Conservation (phyloP, 2,797 vertebrate species). For the Lagodon rhomboides region DNA sequence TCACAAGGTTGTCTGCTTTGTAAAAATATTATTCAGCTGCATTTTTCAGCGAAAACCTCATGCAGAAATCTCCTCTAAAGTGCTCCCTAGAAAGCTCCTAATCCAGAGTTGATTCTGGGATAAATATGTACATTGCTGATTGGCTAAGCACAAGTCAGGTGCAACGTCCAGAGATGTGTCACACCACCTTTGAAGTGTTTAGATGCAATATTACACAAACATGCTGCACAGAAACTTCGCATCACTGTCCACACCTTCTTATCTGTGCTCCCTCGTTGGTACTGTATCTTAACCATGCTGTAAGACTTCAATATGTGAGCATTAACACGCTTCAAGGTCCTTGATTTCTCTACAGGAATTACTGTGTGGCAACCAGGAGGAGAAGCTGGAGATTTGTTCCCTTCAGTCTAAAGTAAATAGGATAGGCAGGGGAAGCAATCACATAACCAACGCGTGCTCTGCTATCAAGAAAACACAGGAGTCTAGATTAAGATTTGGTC, state of each 20-base stretch:
- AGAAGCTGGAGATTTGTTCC: slow-evolving; percentile 85
- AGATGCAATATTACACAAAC: slow-evolving; percentile 79
- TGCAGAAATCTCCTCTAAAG: slow-evolving; percentile 39
- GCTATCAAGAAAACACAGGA: slow-evolving; percentile 88
- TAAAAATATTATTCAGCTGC: slow-evolving; percentile 28
- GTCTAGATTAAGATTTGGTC: slow-evolving; percentile 86
- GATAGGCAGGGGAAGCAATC: slow-evolving; percentile 84
- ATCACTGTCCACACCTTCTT: slow-evolving; percentile 82
- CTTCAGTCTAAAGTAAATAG: slow-evolving; percentile 88
- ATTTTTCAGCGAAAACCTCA: slow-evolving; percentile 27
- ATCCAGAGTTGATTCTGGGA: slow-evolving; percentile 65
- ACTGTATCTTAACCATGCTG: slow-evolving; percentile 86
- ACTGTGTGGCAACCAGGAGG: slow-evolving; percentile 79
- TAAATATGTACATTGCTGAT: slow-evolving; percentile 68
- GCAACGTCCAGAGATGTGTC: slow-evolving; percentile 68
- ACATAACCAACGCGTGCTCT: slow-evolving; percentile 79
- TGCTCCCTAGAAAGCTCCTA: slow-evolving; percentile 64
- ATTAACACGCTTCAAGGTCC: slow-evolving; percentile 89
- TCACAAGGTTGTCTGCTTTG: slow-evolving; percentile 25
- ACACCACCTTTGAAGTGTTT: slow-evolving; percentile 73
- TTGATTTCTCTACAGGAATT: slow-evolving; percentile 86
- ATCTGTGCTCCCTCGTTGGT: slow-evolving; percentile 82
- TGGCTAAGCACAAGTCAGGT: slow-evolving; percentile 62
- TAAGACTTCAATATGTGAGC: slow-evolving; percentile 87
- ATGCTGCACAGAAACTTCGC: slow-evolving; percentile 79